Evolutionary conservation across 2,888 invertebrate species (phyloP), one percentile per base, ranked within the genome.

Genomic region (Thecocarcelia acutangulata): DNA sequence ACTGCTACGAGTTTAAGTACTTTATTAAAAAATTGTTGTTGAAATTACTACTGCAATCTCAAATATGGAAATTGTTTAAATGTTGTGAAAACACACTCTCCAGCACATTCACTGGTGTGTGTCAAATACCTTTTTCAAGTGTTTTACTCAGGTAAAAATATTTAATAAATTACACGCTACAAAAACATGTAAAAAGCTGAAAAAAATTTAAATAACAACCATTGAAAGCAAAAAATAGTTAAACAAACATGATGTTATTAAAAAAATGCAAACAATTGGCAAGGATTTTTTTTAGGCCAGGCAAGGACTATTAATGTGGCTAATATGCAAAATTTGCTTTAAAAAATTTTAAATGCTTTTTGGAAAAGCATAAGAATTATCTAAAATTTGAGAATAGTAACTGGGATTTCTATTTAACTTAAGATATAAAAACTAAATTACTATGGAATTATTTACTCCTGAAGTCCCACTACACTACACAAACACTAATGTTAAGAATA

Each of bases 111-210:
- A 6, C 28, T 28, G 28, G 28, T 28, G 44, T 8, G 17, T 17
- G 46, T 13, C 46, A 48, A 28, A 48, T 15, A 17, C 28, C 50
- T 50, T 64, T 33, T 37, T 4, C 3, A 17, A 33, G 40, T 56
- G 54, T 46, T 4, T 56, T 5, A 28, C 2, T 56, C 13, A 44
- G 54, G 13, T 1, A 68, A 56, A 33, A 21, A 48, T 48, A 17
- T 42, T 50, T 40, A 72, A 59, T 52, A 59, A 72, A 72, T 61
- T 59, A 17, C 44, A 50, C 17, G 42, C 12, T 3, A 50, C 52
- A 11, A 59, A 40, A 40, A 42, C 28, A 50, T 40, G 28, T 42
- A 6, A 70, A 70, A 33, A 15, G 21, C 17, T 58, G 37, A 1
- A 69, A 56, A 15, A 68, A 68, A 68, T 15, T 33, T 15, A 17